Evolutionary conservation across 1,140 invertebrate species (phyloP), one percentile per base, ranked within the genome.

Genomic region (Heliconius himera): DNA sequence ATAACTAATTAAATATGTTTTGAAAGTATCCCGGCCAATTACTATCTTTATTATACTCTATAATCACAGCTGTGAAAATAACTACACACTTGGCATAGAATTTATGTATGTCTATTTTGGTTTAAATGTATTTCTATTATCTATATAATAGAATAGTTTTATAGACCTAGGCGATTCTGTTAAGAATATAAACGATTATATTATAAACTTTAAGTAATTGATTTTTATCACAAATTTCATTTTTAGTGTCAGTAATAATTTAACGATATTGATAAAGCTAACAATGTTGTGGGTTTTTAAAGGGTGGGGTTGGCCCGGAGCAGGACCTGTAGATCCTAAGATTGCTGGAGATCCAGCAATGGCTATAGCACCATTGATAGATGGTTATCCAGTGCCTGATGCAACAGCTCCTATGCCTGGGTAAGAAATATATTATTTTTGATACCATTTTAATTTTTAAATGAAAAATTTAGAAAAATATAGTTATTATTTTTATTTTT

Each of bases 221-320:
- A 66, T 26, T 16, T 66, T 66, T 38, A 9, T 72, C 8, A n/a
- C 5, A 13, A 8, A 29, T 38, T 8, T n/a, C 0, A 18, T 18
- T 26, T 72, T 66, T 1, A 26, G 2, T 26, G 22, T 26, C 1
- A 66, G 9, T 26, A 29, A 72, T 72, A 18, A 72, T 72, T 36
- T 71, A 8, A 33, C 33, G 5, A 33, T 33, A 33, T 33, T 33
- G 33, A 33, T 36, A 36, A 8, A 36, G 5, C 20, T 29, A 70
- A 70, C 9, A 4, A 36, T 18, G 18, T 72, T 56, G 38, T 5
- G 26, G 4, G 20, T 74, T 74, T 46, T 71, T 13, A 70, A 36
- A 78, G 91, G 90, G 54, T 94, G 93, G 93, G 89, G 89, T 11
- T 94, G 92, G 92, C 79, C 85, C 20, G 89, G 88, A 29, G 71